Conservation (phyloP, 2,888 invertebrate species). For the Oeneis ivallda region DNA sequence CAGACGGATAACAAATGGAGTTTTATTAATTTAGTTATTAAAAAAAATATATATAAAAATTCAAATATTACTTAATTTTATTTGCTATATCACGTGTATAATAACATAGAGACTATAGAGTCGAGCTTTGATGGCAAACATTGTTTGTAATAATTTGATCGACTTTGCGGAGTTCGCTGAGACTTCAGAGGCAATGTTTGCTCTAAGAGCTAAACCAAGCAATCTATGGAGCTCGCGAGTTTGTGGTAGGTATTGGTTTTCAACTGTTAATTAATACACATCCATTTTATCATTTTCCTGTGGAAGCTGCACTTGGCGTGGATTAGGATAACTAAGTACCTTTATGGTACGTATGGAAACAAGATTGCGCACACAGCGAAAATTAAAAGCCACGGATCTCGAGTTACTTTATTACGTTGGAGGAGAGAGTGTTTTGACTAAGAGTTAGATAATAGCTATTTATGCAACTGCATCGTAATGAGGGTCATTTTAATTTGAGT, state of each 20-base stretch:
- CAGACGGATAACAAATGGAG: no score
- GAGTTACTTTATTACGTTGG: background rate
- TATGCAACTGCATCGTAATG: no score
- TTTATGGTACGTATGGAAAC: no score
- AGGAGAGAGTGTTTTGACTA: no score
- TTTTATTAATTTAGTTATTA: no score
- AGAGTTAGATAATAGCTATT: no score
- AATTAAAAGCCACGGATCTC: no score
- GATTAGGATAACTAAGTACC: no score
- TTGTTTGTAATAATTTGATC: constrained; percentile 37
- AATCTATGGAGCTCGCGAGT: constrained; percentile 12
- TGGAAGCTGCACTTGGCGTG: background rate
- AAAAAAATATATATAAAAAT: no score
- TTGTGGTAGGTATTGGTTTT: constrained; percentile 11
- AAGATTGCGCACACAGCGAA: no score
- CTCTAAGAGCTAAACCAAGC: constrained; percentile 1
- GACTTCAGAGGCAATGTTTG: constrained; percentile 19
- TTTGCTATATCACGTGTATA: background rate
- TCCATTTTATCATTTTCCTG: background rate
- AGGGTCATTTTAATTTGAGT: no score
- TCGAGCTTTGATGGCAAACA: constrained; percentile 24
- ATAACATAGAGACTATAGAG: background rate
- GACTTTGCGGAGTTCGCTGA: constrained; percentile 25
- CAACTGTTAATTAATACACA: background rate
- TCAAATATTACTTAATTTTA: no score